These are phyloP conservation scores for Anisognathus igniventris DNA, from an alignment of 2,797 vertebrate genomes.

Conservation along the genomic window DNA sequence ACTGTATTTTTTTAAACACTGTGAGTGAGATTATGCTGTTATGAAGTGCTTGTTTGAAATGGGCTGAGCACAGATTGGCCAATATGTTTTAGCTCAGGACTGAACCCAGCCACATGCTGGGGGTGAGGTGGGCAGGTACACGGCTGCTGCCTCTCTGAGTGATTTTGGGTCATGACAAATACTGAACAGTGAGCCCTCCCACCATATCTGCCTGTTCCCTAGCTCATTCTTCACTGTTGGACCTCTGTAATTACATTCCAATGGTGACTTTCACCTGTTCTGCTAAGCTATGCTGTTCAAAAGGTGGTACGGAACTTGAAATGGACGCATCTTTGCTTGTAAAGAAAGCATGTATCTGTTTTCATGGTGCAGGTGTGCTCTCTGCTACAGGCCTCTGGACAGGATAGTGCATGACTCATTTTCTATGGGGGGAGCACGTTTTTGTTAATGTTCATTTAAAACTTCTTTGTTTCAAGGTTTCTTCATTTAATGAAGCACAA, in stretches of 20 bases:
- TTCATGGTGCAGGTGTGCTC: background rate
- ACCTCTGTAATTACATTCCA: background rate
- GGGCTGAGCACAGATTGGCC: background rate
- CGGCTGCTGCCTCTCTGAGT: background rate
- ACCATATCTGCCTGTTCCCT: background rate
- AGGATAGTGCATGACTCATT: background rate
- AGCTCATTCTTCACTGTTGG: background rate
- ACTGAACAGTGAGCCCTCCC: fast-evolving
- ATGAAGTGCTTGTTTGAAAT: background rate
- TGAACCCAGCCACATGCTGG: background rate
- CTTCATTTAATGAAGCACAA: background rate
- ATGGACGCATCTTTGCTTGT: background rate
- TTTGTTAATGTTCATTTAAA: background rate
- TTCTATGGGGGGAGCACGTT: background rate
- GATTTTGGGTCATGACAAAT: background rate
- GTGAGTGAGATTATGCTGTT: background rate
- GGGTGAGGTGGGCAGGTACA: background rate
- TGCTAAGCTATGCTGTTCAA: background rate
- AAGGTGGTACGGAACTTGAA: background rate
- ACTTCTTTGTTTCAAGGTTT: background rate
- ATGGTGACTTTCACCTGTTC: background rate
- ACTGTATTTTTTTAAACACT: background rate
- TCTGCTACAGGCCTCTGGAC: background rate
- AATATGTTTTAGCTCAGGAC: background rate
- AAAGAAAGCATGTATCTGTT: background rate